phyloP scores from a whole-genome alignment of 2,113 vertebrate species.

The Eonycteris spelaea region DNA sequence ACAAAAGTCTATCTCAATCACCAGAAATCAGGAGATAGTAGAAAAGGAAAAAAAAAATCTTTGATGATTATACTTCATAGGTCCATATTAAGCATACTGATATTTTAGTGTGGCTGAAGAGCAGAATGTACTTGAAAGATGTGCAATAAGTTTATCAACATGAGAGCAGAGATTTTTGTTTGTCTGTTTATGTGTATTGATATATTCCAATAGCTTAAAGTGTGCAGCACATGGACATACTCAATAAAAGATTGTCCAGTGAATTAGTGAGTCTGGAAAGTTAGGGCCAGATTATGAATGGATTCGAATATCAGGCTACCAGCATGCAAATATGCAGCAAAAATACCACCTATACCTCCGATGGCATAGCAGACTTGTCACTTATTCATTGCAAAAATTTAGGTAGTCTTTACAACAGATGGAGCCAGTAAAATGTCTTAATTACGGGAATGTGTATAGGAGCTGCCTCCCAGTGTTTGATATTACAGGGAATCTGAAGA shows the following conservation, averaged over 20 bases:
- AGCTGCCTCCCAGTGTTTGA: too few relatives aligned
- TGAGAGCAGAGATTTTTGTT: background rate
- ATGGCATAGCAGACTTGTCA: too few relatives aligned
- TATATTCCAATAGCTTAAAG: background rate
- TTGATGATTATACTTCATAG: background rate
- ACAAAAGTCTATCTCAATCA: background rate
- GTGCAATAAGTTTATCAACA: background rate
- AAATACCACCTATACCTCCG: too few relatives aligned
- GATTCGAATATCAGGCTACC: too few relatives aligned
- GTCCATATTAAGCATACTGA: background rate
- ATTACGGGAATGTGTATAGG: too few relatives aligned
- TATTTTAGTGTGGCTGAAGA: background rate
- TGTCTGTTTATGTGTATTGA: background rate
- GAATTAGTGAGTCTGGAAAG: background rate
- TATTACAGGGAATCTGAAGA: background rate
- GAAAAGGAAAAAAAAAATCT: background rate
- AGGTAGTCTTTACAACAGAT: background rate
- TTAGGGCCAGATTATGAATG: too few relatives aligned
- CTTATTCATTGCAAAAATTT: background rate
- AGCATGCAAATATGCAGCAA: too few relatives aligned
- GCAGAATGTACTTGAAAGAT: background rate
- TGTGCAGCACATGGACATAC: rapidly evolving
- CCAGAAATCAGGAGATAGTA: background rate
- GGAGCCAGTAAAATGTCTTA: background rate
- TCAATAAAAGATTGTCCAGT: background rate